phyloP scores from a whole-genome alignment of 2,113 vertebrate genomes.

The Cephalopterus ornatus region DNA sequence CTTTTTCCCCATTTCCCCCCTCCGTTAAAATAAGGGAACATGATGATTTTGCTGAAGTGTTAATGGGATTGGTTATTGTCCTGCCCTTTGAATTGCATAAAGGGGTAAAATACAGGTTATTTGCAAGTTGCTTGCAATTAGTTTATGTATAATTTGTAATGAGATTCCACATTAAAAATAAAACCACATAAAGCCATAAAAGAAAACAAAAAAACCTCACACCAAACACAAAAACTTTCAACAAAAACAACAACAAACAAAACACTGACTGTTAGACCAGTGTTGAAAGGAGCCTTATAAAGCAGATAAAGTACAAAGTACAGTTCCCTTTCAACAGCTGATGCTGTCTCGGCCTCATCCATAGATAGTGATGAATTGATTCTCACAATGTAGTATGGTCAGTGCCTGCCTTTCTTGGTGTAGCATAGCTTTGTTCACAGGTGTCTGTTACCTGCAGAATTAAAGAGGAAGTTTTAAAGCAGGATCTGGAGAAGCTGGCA shows the following conservation, averaged over 20 bases:
- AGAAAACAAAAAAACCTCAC: background rate
- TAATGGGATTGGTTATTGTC: background rate
- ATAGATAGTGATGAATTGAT: background rate
- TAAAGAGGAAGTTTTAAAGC: constrained; percentile 78
- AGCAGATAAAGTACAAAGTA: background rate
- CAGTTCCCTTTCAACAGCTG: background rate
- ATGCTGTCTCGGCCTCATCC: background rate
- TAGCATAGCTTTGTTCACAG: background rate
- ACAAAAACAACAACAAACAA: background rate
- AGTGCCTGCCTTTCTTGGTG: background rate
- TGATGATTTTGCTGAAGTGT: background rate
- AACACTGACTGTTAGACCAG: background rate
- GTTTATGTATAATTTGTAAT: background rate
- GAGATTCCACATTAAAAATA: background rate
- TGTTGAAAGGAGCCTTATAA: background rate
- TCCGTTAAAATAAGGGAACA: background rate
- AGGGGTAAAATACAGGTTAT: background rate
- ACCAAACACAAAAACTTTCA: background rate
- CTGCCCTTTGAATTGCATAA: background rate
- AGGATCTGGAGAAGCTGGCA: constrained; percentile 82
- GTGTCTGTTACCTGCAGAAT: constrained; percentile 66
- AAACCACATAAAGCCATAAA: background rate
- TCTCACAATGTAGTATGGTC: background rate
- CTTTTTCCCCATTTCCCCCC: background rate
- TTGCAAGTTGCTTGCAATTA: background rate